Percentiles rank a stretch among this genome's conserved stretches.
phyloP scores from a whole-genome alignment of 2,113 vertebrate genomes.

The Charina bottae region DNA sequence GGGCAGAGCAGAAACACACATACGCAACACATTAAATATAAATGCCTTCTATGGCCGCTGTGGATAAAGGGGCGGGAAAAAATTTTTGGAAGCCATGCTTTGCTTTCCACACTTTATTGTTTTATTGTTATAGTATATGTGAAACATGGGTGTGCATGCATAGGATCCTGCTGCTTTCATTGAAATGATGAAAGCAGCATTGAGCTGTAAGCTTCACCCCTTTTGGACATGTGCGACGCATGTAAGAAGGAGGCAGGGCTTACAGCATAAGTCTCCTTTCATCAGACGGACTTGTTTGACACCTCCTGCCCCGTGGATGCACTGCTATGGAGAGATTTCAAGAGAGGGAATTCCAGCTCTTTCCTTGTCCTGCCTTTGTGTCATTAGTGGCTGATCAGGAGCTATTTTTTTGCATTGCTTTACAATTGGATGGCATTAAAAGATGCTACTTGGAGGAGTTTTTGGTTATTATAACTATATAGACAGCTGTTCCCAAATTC shows the following conservation, averaged over 20 bases:
- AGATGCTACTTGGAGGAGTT: not conserved
- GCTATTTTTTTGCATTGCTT: not conserved
- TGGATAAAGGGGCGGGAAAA: not conserved
- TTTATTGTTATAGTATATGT: not conserved
- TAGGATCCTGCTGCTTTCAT: not conserved
- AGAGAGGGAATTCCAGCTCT: not conserved
- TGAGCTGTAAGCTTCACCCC: not conserved
- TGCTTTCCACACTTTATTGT: not conserved
- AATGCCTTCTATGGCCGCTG: not conserved
- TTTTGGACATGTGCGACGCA: not conserved
- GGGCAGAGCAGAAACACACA: not conserved
- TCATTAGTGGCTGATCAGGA: constrained; percentile 34
- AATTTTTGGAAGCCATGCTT: not conserved
- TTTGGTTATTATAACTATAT: not conserved
- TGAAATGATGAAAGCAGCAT: not conserved
- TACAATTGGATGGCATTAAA: not conserved
- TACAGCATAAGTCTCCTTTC: not conserved
- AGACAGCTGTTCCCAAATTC: not conserved
- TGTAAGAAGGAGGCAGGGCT: not conserved
- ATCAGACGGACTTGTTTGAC: not conserved
- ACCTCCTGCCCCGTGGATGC: not conserved
- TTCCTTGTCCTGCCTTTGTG: constrained; percentile 10
- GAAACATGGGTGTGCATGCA: not conserved
- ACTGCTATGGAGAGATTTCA: not conserved
- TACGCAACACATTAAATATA: not conserved